Evolutionary conservation across 92 coral and sea anemone species (phyloP).

Genomic region (Desmophyllum pertusum): DNA sequence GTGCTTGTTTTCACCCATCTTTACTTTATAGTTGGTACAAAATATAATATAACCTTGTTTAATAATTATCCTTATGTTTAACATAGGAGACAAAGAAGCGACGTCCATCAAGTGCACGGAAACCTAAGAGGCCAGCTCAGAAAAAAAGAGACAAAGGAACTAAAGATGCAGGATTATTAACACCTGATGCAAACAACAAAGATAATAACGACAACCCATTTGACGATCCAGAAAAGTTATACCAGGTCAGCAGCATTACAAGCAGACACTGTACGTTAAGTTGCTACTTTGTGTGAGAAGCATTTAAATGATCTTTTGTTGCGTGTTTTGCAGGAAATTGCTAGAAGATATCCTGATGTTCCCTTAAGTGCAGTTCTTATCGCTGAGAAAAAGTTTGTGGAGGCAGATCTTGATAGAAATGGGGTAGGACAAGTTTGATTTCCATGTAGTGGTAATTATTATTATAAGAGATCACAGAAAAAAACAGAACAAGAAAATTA

Average conservation of each 20-base stretch:
- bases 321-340: constrained; percentile 66
- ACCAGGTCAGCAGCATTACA: constrained; percentile 63
- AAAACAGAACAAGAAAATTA: neutral
- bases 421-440: constrained; percentile 71
- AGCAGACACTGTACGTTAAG: neutral
- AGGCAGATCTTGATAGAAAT: constrained; percentile 95
- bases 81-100: constrained; percentile 62
- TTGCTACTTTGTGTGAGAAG: neutral
- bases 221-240: constrained; percentile 92
- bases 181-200: constrained; percentile 45
- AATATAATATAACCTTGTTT: no score
- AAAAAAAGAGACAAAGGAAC: constrained; percentile 65
- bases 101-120: constrained; percentile 66
- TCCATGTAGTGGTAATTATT: neutral
- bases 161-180: constrained; percentile 46
- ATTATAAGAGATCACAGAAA: neutral
- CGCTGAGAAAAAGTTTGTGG: constrained; percentile 93
- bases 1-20: neutral
- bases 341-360: constrained; percentile 80
- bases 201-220: constrained; percentile 66
- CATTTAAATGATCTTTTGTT: neutral
- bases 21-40: no score
- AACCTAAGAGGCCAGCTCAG: constrained; percentile 79
- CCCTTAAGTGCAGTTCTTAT: constrained; percentile 83
- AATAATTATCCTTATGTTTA: neutral